Percentiles rank a stretch among this genome's conserved stretches.
phyloP scores from a whole-genome alignment of 2,888 invertebrate species.

The Thyatira batis region DNA sequence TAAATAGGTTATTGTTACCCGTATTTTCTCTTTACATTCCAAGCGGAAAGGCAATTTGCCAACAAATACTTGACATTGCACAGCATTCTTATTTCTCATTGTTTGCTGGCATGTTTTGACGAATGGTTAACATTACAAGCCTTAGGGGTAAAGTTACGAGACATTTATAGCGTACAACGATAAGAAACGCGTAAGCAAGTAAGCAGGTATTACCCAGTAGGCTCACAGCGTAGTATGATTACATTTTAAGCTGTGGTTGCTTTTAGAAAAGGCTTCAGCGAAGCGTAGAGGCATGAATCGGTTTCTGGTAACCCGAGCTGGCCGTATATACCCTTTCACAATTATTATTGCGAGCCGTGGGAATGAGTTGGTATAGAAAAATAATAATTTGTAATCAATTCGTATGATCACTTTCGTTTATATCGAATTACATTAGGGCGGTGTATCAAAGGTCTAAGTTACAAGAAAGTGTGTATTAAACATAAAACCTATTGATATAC shows the following conservation, averaged over 20 bases:
- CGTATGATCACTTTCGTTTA: neutral
- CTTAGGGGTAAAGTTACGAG: neutral
- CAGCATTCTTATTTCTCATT: neutral
- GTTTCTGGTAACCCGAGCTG: conserved; percentile 35
- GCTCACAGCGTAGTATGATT: neutral
- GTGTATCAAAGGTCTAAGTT: neutral
- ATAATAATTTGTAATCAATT: neutral
- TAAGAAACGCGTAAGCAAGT: neutral
- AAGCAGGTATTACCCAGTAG: neutral
- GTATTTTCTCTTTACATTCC: neutral
- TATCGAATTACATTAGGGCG: neutral
- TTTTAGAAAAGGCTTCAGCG: conserved; percentile 22
- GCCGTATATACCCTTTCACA: conserved; percentile 40
- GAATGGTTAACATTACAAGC: neutral
- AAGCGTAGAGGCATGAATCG: conserved; percentile 32
- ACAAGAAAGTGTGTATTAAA: no score
- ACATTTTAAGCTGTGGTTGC: conserved; percentile 30
- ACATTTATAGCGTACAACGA: neutral
- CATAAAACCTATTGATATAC: no score
- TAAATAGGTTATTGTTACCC: neutral
- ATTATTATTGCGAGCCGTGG: conserved; percentile 31
- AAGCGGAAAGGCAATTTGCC: neutral
- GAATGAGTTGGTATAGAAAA: conserved; percentile 30
- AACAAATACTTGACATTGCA: neutral
- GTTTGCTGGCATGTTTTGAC: conserved; percentile 1